phyloP scores from a whole-genome alignment of 23 tunicate species.

The Ciona savignyi region DNA sequence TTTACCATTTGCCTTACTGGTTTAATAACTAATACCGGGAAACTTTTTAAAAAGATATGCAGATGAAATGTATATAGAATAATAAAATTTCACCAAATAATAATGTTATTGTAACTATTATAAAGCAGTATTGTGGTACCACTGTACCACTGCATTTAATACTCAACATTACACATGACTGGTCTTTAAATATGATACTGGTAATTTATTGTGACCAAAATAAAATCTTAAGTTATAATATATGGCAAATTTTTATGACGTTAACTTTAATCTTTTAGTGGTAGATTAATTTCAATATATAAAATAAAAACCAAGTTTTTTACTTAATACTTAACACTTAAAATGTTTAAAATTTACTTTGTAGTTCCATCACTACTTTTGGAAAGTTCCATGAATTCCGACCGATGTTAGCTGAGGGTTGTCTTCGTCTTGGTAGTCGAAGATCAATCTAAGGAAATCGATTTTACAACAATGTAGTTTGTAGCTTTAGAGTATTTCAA shows the following conservation, averaged over 20 bases:
- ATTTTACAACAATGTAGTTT: neutral
- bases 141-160: too few species aligned
- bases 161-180: too few species aligned
- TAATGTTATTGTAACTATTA: too few species aligned
- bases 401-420: constrained; percentile 49
- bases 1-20: too few species aligned
- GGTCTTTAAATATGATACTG: neutral
- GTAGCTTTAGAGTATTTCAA: neutral
- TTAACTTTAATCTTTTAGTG: too few species aligned
- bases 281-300: too few species aligned
- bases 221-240: neutral
- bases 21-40: too few species aligned
- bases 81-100: too few species aligned
- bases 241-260: too few species aligned
- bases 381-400: constrained; percentile 30
- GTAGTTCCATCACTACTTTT: constrained; percentile 38
- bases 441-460: constrained; percentile 7
- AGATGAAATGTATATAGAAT: too few species aligned
- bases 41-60: too few species aligned
- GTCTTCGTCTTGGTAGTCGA: constrained; percentile 30
- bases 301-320: neutral
- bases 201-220: neutral
- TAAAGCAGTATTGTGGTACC: too few species aligned
- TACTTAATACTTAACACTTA: neutral
- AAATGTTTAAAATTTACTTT: constrained; percentile 25